Conservation (phyloP, 2,888 invertebrate genomes). For the Julus scandinavius region DNA sequence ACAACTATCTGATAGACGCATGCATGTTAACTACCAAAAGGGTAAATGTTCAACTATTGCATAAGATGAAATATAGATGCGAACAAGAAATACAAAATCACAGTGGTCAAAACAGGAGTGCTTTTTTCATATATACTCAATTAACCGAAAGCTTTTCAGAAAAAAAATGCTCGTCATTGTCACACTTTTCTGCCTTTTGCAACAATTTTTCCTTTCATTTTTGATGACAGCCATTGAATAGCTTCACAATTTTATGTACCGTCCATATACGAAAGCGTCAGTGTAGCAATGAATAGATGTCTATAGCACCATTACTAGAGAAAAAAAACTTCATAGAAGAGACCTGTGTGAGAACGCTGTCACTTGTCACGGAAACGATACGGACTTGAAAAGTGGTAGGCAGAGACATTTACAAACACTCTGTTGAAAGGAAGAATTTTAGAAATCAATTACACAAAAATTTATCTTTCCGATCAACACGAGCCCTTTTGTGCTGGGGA, state of each 20-base stretch:
- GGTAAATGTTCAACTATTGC: too few species aligned
- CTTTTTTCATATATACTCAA: conserved; percentile 37
- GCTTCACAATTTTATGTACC: conserved; percentile 34
- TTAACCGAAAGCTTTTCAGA: background rate
- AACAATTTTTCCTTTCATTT: conserved; percentile 47
- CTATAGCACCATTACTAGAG: background rate
- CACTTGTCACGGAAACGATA: conserved; percentile 55
- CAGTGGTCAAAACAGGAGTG: background rate
- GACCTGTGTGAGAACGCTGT: conserved; percentile 22
- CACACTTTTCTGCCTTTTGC: conserved; percentile 31
- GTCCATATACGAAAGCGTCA: background rate
- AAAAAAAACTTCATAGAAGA: conserved; percentile 44
- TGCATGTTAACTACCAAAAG: background rate
- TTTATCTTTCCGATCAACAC: conserved; percentile 55
- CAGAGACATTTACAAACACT: conserved; percentile 52
- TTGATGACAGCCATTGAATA: conserved; percentile 50
- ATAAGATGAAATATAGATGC: background rate
- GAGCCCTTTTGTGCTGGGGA: conserved; percentile 51
- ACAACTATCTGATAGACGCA: background rate
- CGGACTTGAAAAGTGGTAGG: conserved; percentile 53
- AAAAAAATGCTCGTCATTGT: conserved; percentile 48
- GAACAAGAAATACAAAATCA: background rate
- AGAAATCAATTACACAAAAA: conserved; percentile 56
- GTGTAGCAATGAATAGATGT: background rate
- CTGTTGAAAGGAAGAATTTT: conserved; percentile 55